Evolutionary conservation across 2,797 vertebrate species (phyloP).

Genomic region (Acrossocheilus fasciatus): DNA sequence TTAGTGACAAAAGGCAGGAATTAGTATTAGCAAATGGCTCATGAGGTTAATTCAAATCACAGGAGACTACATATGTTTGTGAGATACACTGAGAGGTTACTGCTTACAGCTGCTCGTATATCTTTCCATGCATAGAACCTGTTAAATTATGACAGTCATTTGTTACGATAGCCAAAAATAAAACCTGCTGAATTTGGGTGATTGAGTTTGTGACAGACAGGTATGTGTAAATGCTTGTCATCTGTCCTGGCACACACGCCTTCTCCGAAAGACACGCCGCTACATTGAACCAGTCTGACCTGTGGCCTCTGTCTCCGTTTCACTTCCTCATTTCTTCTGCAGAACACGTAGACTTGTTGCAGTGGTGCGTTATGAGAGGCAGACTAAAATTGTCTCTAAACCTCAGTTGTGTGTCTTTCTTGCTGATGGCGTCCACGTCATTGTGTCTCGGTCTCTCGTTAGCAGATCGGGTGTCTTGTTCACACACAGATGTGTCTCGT

Average conservation of each 20-base stretch:
- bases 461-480: conserved; percentile 62
- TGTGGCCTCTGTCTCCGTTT: conserved; percentile 44
- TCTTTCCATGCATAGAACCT: background rate
- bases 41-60: background rate
- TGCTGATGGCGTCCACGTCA: background rate
- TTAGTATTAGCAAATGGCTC: background rate
- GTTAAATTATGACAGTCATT: background rate
- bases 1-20: background rate
- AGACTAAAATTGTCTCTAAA: background rate
- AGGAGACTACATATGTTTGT: background rate
- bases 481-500: conserved; percentile 54
- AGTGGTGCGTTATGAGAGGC: background rate
- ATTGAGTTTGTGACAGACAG: conserved; percentile 9
- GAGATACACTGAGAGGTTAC: background rate
- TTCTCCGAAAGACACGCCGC: background rate
- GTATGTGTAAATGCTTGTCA: conserved; percentile 32
- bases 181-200: background rate
- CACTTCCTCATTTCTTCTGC: conserved; percentile 14
- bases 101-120: background rate
- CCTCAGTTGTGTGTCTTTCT: background rate
- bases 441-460: conserved; percentile 31
- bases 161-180: background rate
- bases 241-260: background rate
- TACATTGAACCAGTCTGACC: conserved; percentile 12
- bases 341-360: background rate